Evolutionary conservation across 2,888 invertebrate species (phyloP), one percentile per base, ranked within the genome.

Genomic region (Caenorhabditis sp.): DNA sequence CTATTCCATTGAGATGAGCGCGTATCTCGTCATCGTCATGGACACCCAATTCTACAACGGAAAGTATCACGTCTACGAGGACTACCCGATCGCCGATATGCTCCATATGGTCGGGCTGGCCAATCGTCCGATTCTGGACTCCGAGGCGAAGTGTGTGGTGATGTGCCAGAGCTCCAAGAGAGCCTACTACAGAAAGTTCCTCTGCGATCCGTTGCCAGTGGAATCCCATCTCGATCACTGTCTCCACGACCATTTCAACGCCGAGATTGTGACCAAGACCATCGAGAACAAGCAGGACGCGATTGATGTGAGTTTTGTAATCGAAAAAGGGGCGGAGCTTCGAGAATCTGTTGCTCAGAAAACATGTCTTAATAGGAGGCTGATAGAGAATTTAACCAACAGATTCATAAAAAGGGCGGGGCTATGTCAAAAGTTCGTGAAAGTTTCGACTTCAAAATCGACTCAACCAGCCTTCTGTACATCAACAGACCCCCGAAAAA

Each of bases 271-370:
- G 0, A 99, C 99, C 0, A 98, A 98, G 93, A 99, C 98, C 0
- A 97, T 99, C 89, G 99, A 99, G 94, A 99, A 99, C 94, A 99
- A 99, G 92, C 99, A 99, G 93, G 99, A 99, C 92, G 98, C 98
- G 0, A 98, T 99, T 0, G 99, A 99, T 85, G 89, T 89, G 63
- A 82, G 85, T 84, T 56, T 68, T 56, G 28, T 31, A 22, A 24
- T 8, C 54, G 3, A 26, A 54, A 26, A 14, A 59, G n/a, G 0
- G 31, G 31, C 31, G 31, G 38, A 38, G 38, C 38, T 12, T 28
- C 7, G 49, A 35, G n/a, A n/a, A n/a, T n/a, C n/a, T n/a, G n/a
- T n/a, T n/a, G n/a, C n/a, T n/a, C n/a, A n/a, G n/a, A n/a, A n/a
- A n/a, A n/a, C n/a, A n/a, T n/a, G n/a, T n/a, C n/a, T n/a, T n/a